Conservation (phyloP, 2,797 vertebrate species). For the Thripadectes ignobilis region DNA sequence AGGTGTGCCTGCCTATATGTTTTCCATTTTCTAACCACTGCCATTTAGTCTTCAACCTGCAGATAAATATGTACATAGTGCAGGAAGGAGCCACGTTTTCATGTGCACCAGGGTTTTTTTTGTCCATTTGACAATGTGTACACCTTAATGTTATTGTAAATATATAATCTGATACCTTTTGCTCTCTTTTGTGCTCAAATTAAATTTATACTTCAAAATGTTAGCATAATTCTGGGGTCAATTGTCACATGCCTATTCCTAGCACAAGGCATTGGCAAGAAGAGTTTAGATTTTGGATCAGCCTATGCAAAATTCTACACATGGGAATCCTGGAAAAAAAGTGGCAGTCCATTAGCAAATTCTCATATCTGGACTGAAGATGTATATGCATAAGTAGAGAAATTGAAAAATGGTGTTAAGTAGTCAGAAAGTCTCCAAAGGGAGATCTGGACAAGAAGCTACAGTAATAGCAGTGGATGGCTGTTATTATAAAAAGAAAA, state of each 20-base stretch:
- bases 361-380: conserved; percentile 56
- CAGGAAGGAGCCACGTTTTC: background rate
- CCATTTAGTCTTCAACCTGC: background rate
- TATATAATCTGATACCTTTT: background rate
- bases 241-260: background rate
- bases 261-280: conserved; percentile 14
- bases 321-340: conserved; percentile 62
- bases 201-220: background rate
- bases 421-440: conserved; percentile 71
- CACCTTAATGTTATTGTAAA: background rate
- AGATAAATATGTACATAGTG: background rate
- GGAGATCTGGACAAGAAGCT: conserved; percentile 59
- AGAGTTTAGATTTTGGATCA: conserved; percentile 42
- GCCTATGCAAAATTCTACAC: conserved; percentile 46
- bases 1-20: background rate
- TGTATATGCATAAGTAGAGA: conserved; percentile 61
- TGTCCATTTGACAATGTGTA: background rate
- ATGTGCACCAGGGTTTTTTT: background rate
- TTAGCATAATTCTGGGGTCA: conserved; percentile 13
- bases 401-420: conserved; percentile 77
- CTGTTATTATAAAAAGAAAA: conserved; percentile 45
- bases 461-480: conserved; percentile 44
- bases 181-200: background rate
- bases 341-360: conserved; percentile 62
- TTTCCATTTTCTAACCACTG: background rate